Conservation (phyloP, 2,888 invertebrate genomes). For the Ryuthela nishihirai region DNA sequence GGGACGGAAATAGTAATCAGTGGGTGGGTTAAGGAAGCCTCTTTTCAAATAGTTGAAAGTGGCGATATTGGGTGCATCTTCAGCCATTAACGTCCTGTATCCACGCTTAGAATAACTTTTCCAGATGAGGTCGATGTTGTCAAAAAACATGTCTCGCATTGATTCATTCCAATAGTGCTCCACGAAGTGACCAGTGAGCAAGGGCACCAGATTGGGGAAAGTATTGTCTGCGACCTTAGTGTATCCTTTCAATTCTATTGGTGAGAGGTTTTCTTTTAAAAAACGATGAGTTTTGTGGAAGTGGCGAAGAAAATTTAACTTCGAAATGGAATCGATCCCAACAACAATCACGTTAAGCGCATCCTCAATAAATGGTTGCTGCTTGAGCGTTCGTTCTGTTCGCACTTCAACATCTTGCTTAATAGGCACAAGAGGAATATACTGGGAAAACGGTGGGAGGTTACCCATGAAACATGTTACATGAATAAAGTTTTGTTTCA, state of each 20-base stretch:
- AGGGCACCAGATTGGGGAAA: constrained; percentile 48
- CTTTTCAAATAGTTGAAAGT: constrained; percentile 49
- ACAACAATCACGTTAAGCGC: constrained; percentile 67
- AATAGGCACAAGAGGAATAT: constrained; percentile 30
- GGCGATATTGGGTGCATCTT: constrained; percentile 48
- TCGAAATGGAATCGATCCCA: constrained; percentile 80
- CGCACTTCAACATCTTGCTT: constrained; percentile 29
- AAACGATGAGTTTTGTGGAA: constrained; percentile 68
- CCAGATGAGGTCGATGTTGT: constrained; percentile 49
- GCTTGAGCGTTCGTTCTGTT: constrained; percentile 1
- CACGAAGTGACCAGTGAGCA: constrained; percentile 44
- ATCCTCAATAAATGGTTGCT: constrained; percentile 24
- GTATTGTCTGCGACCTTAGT: constrained; percentile 56
- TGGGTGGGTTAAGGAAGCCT: constrained; percentile 48
- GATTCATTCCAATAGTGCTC: constrained; percentile 39
- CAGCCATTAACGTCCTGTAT: constrained; percentile 49
- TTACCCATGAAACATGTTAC: constrained; percentile 27
- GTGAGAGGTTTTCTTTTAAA: constrained; percentile 62
- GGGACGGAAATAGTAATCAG: constrained; percentile 50
- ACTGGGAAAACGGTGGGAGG: constrained; percentile 25
- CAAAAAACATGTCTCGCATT: constrained; percentile 42
- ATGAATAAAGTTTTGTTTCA: constrained; percentile 33
- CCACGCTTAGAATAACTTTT: constrained; percentile 46
- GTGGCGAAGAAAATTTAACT: constrained; percentile 69
- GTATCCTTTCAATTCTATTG: constrained; percentile 71